Evolutionary conservation across 2,113 vertebrate species (phyloP).

Genomic region (Nannospalax galili): DNA sequence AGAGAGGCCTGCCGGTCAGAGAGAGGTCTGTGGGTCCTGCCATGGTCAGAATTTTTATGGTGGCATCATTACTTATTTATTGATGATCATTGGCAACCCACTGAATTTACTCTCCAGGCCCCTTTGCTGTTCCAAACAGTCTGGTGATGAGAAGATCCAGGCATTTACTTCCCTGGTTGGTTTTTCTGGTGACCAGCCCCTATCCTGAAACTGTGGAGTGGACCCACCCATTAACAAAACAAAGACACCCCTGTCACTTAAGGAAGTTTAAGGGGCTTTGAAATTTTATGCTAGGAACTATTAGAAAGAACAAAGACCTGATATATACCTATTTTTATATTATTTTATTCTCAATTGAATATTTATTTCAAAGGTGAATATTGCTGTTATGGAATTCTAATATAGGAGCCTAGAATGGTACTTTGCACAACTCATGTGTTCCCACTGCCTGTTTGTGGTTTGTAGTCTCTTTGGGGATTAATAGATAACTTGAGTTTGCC

Average conservation of each 20-base stretch:
- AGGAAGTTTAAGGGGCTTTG: neutral
- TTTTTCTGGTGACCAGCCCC: neutral
- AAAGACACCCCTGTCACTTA: neutral
- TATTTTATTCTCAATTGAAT: neutral
- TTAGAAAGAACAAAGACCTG: neutral
- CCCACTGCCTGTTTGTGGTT: neutral
- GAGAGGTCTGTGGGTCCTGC: too few species aligned
- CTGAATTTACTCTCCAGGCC: neutral
- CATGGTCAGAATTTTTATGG: neutral
- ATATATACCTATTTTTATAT: neutral
- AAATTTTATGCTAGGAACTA: neutral
- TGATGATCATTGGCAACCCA: neutral
- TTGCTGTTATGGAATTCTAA: neutral
- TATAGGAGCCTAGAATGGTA: neutral
- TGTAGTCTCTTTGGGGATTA: neutral
- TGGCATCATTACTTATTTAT: neutral
- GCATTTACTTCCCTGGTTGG: neutral
- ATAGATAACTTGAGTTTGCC: neutral
- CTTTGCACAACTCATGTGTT: neutral
- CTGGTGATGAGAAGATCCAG: neutral
- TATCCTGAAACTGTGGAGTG: neutral
- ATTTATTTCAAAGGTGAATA: neutral
- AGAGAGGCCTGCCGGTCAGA: too few species aligned
- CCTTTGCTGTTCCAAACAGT: neutral
- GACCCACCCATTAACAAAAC: neutral